A percentile compares a stretch with the other conserved stretches of the same genome.
These are phyloP conservation scores for Elachura formosa DNA, from an alignment of 2,113 vertebrate genomes.

Conservation along the genomic window DNA sequence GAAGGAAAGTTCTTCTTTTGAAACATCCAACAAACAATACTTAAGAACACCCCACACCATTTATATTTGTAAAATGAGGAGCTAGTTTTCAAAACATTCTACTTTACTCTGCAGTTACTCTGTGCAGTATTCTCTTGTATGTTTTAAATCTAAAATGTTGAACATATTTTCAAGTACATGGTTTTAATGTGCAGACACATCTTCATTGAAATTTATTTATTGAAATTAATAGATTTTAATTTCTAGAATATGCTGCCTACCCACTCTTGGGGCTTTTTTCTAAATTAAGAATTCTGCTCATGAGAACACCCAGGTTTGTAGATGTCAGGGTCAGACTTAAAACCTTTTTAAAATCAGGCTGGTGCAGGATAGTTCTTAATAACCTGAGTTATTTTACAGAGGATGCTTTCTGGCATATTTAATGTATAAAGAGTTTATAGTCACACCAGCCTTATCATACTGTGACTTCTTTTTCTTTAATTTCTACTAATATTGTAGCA, in stretches of 20 bases:
- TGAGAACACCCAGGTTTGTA: not conserved
- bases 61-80: not conserved
- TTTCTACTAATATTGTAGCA: not conserved
- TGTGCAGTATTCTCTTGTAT: not conserved
- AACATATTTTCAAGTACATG: not conserved
- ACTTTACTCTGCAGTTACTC: not conserved
- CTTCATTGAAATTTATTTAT: not conserved
- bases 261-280: not conserved
- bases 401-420: not conserved
- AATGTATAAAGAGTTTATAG: not conserved
- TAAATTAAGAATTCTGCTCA: not conserved
- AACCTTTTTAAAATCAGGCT: not conserved
- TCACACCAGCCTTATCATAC: not conserved
- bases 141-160: not conserved
- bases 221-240: not conserved
- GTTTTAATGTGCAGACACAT: not conserved
- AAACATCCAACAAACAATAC: not conserved
- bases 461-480: not conserved
- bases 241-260: not conserved
- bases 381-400: not conserved
- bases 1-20: not conserved
- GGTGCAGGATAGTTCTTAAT: not conserved
- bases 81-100: not conserved
- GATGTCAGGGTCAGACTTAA: not conserved
- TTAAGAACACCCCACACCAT: not conserved